phyloP scores from a whole-genome alignment of 1,140 invertebrate genomes.

The Gonatopus flavifemur region DNA sequence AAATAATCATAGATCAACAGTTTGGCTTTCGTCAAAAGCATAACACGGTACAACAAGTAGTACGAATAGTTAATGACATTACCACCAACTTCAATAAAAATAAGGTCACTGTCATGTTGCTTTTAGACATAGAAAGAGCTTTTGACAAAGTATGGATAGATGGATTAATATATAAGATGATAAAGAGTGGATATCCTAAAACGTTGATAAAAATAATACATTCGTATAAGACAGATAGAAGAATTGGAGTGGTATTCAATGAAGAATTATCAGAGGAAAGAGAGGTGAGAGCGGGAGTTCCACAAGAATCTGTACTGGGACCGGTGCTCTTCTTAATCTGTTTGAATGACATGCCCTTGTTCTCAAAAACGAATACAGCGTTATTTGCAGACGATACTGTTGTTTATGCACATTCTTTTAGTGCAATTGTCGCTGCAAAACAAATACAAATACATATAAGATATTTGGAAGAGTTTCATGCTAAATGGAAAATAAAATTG shows the following conservation, averaged over 20 bases:
- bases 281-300: slow-evolving; percentile 10
- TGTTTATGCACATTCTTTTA: too few relatives aligned
- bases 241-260: neutral
- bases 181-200: neutral
- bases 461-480: slow-evolving; percentile 4
- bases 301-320: too few relatives aligned
- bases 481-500: slow-evolving; percentile 16
- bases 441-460: too few relatives aligned
- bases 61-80: slow-evolving; percentile 35
- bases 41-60: slow-evolving; percentile 36
- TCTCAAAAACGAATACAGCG: neutral
- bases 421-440: too few relatives aligned
- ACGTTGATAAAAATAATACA: slow-evolving; percentile 5
- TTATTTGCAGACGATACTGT: too few relatives aligned
- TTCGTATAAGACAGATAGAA: neutral
- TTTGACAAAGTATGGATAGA: slow-evolving; percentile 33
- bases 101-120: slow-evolving; percentile 21
- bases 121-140: slow-evolving; percentile 36
- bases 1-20: slow-evolving; percentile 22
- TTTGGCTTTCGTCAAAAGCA: slow-evolving; percentile 41
- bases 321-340: slow-evolving; percentile 34
- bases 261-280: neutral
- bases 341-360: slow-evolving; percentile 23
- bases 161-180: slow-evolving; percentile 33
- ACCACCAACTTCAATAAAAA: slow-evolving; percentile 30